A percentile compares a stretch with the other conserved stretches of the same genome.
Conservation (phyloP, 2,113 vertebrate species). For the Nibea coibor region DNA sequence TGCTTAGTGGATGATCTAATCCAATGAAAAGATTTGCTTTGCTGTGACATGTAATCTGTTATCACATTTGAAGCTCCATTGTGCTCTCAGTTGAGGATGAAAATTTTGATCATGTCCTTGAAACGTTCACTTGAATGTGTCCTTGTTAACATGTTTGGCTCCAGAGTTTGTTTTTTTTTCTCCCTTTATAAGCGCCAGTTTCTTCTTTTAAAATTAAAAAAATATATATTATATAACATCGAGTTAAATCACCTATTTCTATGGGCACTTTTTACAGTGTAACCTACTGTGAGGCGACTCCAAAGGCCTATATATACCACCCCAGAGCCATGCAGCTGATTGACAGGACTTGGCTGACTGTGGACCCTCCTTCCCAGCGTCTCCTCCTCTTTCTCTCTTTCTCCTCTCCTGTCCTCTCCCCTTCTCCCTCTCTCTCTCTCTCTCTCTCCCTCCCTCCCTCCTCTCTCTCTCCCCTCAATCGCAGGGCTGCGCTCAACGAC, state of each 20-base stretch:
- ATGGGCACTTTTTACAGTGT: constrained; percentile 14
- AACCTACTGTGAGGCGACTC: constrained; percentile 17
- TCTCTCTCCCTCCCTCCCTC: constrained; percentile 39
- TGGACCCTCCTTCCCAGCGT: constrained; percentile 78
- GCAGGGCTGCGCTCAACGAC: constrained; percentile 79
- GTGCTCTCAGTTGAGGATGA: neutral
- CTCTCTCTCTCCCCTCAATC: constrained; percentile 65
- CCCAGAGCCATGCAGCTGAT: constrained; percentile 64
- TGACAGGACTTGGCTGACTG: constrained; percentile 77
- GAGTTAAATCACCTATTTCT: neutral
- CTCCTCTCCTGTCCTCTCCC: constrained; percentile 34
- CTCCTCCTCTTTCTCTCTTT: constrained; percentile 54
- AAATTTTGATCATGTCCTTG: neutral
- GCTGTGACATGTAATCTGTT: neutral
- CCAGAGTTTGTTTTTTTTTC: neutral
- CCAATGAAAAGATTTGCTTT: neutral
- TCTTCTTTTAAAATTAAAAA: neutral
- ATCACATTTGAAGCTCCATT: neutral
- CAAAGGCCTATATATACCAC: constrained; percentile 40
- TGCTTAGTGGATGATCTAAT: neutral
- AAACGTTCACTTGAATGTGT: neutral
- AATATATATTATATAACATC: neutral
- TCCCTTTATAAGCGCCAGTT: neutral
- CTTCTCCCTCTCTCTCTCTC: constrained; percentile 10
- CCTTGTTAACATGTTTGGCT: neutral